Evolutionary conservation across 2,888 invertebrate genomes (phyloP), one percentile per base, ranked within the genome.

Genomic region (Trachelus tabidus): DNA sequence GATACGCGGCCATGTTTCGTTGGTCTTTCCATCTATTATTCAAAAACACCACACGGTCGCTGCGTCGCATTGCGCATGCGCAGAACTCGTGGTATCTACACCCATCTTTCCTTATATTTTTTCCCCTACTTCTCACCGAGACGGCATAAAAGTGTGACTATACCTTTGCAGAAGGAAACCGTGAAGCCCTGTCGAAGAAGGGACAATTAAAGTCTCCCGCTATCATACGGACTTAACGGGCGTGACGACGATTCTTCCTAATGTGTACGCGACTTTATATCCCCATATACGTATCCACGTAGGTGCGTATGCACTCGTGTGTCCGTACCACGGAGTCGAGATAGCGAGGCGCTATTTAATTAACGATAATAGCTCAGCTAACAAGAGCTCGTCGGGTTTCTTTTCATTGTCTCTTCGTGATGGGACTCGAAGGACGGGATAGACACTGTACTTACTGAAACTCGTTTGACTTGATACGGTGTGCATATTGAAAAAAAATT

Each of bases 401-500:
- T 86, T 85, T 86, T 87, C 85, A 86, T 87, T 87, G 87, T 88
- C 85, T 85, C 83, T 82, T 87, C 86, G 85, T 85, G 84, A 86
- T 82, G 86, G 82, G 81, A 80, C 74, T 69, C 78, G 76, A 56
- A 56, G 23, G 56, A 23, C 23, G 23, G 23, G 56, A 56, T 56
- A 23, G 9, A 56, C 23, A 56, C 56, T 56, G 56, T 56, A 56
- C 56, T 56, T 56, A 56, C 56, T 56, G 56, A 2, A 23, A 56
- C 9, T 56, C 23, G 56, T 56, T 56, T 9, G 9, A 56, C 23
- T 56, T 0, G 23, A 9, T 56, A 56, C 9, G 23, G 56, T 2
- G 23, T 56, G 56, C 9, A 23, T 23, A 56, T 56, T 56, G 56
- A 56, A 56, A 56, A 2, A 56, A 56, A 23, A 15, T 37, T 12